Conservation (phyloP, 2,113 vertebrate genomes). For the Eulemur macaco region DNA sequence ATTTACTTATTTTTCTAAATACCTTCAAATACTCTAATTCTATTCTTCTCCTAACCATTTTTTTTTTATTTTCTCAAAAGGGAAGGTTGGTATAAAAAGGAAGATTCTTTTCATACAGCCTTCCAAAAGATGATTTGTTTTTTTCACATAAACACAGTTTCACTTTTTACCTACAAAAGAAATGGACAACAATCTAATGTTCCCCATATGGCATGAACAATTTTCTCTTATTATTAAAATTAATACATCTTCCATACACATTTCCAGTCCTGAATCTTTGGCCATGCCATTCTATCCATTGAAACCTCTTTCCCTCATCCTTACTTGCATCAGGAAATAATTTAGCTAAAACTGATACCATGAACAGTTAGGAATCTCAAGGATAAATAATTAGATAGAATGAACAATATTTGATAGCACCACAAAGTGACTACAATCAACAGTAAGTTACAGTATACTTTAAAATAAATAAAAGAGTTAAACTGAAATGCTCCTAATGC, state of each 20-base stretch:
- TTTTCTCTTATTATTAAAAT: not conserved
- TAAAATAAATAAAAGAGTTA: too few species aligned
- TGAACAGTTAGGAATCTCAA: not conserved
- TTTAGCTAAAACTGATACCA: not conserved
- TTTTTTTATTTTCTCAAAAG: not conserved
- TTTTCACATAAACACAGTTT: not conserved
- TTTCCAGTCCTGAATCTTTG: not conserved
- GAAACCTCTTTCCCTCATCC: not conserved
- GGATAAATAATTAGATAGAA: not conserved
- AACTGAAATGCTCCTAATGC: too few species aligned
- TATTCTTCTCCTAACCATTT: not conserved
- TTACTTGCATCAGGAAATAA: not conserved
- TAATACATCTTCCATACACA: not conserved
- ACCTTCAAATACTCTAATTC: not conserved
- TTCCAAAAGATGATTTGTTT: not conserved
- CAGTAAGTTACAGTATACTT: too few species aligned
- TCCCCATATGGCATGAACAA: not conserved
- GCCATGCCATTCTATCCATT: not conserved
- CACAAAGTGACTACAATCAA: too few species aligned
- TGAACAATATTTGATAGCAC: too few species aligned
- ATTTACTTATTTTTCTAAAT: not conserved
- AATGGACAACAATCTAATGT: not conserved
- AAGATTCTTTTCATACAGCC: not conserved
- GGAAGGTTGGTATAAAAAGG: not conserved
- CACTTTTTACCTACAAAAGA: not conserved